These are phyloP conservation scores for Perizoma affinitatum DNA, from an alignment of 2,888 invertebrate species.

Conservation along the genomic window DNA sequence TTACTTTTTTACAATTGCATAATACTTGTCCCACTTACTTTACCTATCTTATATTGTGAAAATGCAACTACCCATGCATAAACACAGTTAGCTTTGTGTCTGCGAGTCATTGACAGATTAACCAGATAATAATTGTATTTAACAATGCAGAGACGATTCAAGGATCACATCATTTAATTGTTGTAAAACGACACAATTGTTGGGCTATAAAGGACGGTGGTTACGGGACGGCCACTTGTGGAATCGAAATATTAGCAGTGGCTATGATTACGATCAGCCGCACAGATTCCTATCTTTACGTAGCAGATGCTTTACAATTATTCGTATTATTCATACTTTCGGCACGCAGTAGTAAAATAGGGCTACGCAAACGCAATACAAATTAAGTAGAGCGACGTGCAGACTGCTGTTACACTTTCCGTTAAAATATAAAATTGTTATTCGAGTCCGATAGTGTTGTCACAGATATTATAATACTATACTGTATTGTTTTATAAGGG, in stretches of 20 bases:
- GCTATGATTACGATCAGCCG: constrained; percentile 42
- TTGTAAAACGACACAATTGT: constrained; percentile 44
- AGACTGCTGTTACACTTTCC: background rate
- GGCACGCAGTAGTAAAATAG: constrained; percentile 13
- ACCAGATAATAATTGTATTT: constrained; percentile 41
- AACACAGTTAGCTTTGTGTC: constrained; percentile 18
- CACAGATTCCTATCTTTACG: constrained; percentile 41
- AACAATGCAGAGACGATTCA: constrained; percentile 41
- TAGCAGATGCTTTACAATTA: constrained; percentile 41
- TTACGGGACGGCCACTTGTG: constrained; percentile 47
- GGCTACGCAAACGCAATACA: background rate
- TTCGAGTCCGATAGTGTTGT: background rate
- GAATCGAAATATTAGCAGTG: constrained; percentile 29
- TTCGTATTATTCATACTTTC: constrained; percentile 23
- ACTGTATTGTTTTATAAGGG: too few relatives aligned
- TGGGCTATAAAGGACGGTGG: constrained; percentile 34
- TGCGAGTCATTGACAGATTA: constrained; percentile 47
- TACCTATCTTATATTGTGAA: constrained; percentile 18
- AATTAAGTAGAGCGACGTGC: too few relatives aligned
- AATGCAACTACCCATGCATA: constrained; percentile 13
- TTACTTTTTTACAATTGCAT: constrained; percentile 8
- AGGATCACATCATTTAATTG: constrained; percentile 66
- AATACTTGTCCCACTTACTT: constrained; percentile 15
- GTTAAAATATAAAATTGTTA: constrained; percentile 14
- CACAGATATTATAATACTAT: background rate